These are phyloP conservation scores for Leptinotarsa tumamoca DNA, from an alignment of 2,888 invertebrate species.

Conservation along the genomic window DNA sequence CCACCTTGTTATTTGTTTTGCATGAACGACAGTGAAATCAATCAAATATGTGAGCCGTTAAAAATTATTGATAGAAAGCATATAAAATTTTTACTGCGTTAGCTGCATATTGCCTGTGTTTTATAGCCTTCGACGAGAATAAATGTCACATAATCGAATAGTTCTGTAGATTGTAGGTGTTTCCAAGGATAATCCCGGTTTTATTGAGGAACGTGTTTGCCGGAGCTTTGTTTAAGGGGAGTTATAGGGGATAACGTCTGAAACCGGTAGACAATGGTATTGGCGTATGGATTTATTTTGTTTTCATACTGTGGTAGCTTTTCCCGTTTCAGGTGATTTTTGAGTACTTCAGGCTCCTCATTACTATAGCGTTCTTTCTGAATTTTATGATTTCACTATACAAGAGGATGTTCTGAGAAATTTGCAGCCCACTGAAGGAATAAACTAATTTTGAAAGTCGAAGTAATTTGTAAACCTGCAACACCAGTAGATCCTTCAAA, in stretches of 20 bases:
- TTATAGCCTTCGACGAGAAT: constrained; percentile 33
- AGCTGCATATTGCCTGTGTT: constrained; percentile 37
- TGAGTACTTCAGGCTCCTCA: too few relatives aligned
- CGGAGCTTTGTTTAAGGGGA: background rate
- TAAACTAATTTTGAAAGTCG: too few relatives aligned
- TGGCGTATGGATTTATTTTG: background rate
- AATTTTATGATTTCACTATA: too few relatives aligned
- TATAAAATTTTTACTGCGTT: constrained; percentile 28
- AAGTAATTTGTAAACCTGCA: too few relatives aligned
- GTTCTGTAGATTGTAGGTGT: constrained; percentile 38
- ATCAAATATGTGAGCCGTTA: constrained; percentile 20
- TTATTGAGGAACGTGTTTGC: constrained; percentile 5
- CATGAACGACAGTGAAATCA: background rate
- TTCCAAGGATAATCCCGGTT: constrained; percentile 28
- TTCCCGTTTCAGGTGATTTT: too few relatives aligned
- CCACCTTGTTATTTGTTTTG: background rate
- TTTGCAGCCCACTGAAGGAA: too few relatives aligned
- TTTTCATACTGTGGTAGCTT: too few relatives aligned
- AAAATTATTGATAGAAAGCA: constrained; percentile 33
- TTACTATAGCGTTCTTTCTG: too few relatives aligned
- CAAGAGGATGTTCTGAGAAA: too few relatives aligned
- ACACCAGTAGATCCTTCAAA: too few relatives aligned
- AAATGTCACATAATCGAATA: constrained; percentile 37
- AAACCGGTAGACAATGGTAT: background rate
- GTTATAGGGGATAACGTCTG: background rate